Percentiles rank a stretch among this genome's conserved stretches.
Conservation (phyloP, 2,797 vertebrate species). For the Cheirogaleus major region DNA sequence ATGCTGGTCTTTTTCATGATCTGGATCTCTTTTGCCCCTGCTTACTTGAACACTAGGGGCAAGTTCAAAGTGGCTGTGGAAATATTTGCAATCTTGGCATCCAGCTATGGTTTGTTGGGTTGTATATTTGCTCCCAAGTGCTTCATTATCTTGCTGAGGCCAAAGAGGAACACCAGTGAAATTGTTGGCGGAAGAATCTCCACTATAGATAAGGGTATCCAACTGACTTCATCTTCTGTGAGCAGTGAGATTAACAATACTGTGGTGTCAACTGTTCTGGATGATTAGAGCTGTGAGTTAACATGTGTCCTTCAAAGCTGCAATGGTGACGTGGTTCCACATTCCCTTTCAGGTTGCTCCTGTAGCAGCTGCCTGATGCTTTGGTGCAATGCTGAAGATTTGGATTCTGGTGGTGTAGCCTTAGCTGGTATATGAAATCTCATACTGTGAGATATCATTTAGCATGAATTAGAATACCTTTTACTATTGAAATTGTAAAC, state of each 20-base stretch:
- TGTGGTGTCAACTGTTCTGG: constrained; percentile 82
- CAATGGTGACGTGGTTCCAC: background rate
- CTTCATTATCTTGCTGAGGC: constrained; percentile 91
- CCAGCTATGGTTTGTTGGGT: constrained; percentile 91
- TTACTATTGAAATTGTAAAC: background rate
- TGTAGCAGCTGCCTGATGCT: background rate
- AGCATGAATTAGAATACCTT: background rate
- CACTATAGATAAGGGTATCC: constrained; percentile 81
- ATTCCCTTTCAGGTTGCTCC: background rate
- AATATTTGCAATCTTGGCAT: constrained; percentile 93
- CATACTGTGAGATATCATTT: background rate
- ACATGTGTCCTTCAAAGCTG: background rate
- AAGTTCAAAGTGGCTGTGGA: constrained; percentile 95
- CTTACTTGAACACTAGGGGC: constrained; percentile 92
- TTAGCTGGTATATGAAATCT: background rate
- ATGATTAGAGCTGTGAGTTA: constrained; percentile 77
- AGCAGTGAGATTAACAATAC: constrained; percentile 85
- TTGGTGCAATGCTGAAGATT: background rate
- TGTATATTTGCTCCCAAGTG: constrained; percentile 93
- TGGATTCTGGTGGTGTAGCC: background rate
- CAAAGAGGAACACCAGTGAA: constrained; percentile 90
- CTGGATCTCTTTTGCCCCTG: constrained; percentile 93
- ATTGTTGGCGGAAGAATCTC: constrained; percentile 80
- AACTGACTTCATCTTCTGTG: constrained; percentile 88
- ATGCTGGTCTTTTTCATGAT: constrained; percentile 94